Evolutionary conservation across 2,113 vertebrate genomes (phyloP), one percentile per base, ranked within the genome.

Genomic region (Uria aalge): DNA sequence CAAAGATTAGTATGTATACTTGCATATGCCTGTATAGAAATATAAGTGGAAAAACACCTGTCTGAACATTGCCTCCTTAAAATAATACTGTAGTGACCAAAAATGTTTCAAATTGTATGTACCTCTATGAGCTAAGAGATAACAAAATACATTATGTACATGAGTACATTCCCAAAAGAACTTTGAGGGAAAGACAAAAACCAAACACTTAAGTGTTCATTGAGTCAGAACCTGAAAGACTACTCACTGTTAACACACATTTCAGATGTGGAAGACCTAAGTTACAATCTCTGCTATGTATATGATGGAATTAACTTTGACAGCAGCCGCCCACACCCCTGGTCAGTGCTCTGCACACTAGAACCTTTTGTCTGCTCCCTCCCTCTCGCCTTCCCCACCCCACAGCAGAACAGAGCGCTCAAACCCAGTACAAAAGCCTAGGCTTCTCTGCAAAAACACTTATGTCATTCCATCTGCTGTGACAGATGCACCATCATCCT

Each of bases 381-480:
- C 15, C 1, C 9, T 63, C 38, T n/a, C 4, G 0, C 9, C 68
- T 59, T 63, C n/a, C 32, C 47, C 55, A 43, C 3, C 8, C 16
- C 45, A 32, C 4, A 36, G 27, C 82, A 91, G 53, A 85, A 47
- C n/a, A 43, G 48, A 45, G n/a, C 15, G 6, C 8, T 76, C 67
- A 68, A 48, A 82, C 15, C 29, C 66, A n/a, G 30, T 11, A 38
- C 27, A 69, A 69, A 66, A 53, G 36, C 78, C 93, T 29, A 15
- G 17, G 34, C 40, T 92, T 69, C 57, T 66, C 74, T 88, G 72
- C 57, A 69, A 34, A 72, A 75, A 72, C 71, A 21, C 43, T 80
- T 80, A 48, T 91, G 91, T 8, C 66, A 12, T 21, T 66, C 93
- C 94, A 88, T 85, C 85, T 90, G 78, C 88, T 53, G 53, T 45